These are phyloP conservation scores for Bimastos eiseni DNA, from an alignment of 2,888 invertebrate genomes.

Conservation along the genomic window DNA sequence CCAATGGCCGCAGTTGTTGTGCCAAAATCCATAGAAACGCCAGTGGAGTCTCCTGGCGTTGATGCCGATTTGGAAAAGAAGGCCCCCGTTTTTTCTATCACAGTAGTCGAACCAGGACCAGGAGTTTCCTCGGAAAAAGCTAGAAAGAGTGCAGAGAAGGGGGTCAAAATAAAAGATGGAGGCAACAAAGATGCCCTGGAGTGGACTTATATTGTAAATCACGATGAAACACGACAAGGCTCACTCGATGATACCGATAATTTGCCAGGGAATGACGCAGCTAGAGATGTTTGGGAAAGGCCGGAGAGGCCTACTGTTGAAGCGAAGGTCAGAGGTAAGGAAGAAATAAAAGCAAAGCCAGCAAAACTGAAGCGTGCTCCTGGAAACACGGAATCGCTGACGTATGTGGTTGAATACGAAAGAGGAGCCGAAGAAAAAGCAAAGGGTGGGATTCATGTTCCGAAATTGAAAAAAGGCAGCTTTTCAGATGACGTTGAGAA, in stretches of 20 bases:
- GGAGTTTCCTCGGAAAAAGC: background rate
- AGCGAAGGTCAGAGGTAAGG: background rate
- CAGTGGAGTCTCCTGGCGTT: background rate
- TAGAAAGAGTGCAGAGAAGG: background rate
- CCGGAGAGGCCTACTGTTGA: background rate
- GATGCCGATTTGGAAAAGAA: background rate
- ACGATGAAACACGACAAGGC: background rate
- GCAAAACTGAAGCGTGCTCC: background rate
- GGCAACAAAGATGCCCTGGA: background rate
- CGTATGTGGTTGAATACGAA: slow-evolving; percentile 13
- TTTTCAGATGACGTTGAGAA: background rate
- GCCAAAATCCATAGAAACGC: background rate
- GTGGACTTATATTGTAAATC: background rate
- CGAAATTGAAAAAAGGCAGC: background rate
- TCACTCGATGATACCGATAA: background rate
- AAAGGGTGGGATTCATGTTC: background rate
- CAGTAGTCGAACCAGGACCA: background rate
- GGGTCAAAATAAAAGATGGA: background rate
- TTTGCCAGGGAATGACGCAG: background rate
- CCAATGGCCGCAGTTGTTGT: background rate
- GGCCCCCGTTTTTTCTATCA: background rate
- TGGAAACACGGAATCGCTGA: background rate
- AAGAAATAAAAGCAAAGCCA: background rate
- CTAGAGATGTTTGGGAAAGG: background rate
- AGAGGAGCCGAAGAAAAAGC: background rate